Evolutionary conservation across 2,888 invertebrate species (phyloP), one percentile per base, ranked within the genome.

Genomic region (Punctoribates punctum): DNA sequence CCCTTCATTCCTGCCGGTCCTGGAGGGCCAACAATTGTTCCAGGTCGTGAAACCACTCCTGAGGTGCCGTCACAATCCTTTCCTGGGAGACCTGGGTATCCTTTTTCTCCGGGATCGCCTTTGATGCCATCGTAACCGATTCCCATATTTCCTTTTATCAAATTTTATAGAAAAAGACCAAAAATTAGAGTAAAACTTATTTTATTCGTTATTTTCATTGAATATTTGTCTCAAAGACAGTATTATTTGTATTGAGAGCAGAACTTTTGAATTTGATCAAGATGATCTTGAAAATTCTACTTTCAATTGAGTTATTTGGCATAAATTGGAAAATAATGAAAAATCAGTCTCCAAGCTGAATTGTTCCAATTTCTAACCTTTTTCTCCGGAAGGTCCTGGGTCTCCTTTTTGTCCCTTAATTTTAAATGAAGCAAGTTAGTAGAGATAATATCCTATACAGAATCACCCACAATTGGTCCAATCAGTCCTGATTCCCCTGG

Each of bases 51-150:
- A 15, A 29, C 4, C 1, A n/a, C 8, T 9, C 38, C 1, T 11
- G 91, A 91, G 82, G 92, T 91, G 1, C 93, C 94, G n/a, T 46
- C 20, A 29, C 73, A 54, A 57, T 73, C 51, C 48, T 29, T 57
- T 9, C 73, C 73, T 27, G 73, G 73, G 0, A 54, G 11, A 15
- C 73, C 73, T 11, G 34, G 38, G 11, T 82, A 57, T 51, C 84
- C 84, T 77, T 81, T 81, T 60, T 81, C 79, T 48, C 84, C 84
- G 17, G 81, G 80, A 11, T 82, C 76, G 70, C 84, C 84, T 79
- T 83, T 83, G 23, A 82, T 42, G 11, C 72, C 72, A 46, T 72
- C 72, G 13, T 72, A 72, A 17, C 72, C 72, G 46, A 79, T 25
- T 83, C 84, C 73, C 81, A 76, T 70, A 81, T 79, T 73, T 83